phyloP scores from a whole-genome alignment of 2,888 invertebrate genomes.

The Gryllus longicercus region DNA sequence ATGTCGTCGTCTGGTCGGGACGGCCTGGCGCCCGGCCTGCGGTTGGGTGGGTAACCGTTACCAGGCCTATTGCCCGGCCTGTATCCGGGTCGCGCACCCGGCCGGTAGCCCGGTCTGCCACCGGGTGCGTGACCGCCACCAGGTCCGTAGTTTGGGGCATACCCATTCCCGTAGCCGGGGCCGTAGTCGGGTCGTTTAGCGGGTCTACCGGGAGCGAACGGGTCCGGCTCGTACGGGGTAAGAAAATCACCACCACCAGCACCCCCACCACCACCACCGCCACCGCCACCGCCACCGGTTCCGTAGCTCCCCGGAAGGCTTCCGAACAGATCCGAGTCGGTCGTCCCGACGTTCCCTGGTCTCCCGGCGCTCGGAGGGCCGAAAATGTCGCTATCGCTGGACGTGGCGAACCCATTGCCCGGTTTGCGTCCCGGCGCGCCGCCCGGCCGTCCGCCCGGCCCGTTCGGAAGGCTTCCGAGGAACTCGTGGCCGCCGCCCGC shows the following conservation, averaged over 20 bases:
- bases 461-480: constrained; percentile 17
- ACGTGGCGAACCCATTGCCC: constrained; percentile 17
- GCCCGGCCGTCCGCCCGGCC: constrained; percentile 18
- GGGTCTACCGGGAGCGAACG: neutral
- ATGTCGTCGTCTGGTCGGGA: neutral
- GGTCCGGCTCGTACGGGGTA: neutral
- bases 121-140: neutral
- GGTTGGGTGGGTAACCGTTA: neutral
- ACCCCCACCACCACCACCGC: too few relatives aligned
- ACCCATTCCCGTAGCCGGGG: neutral
- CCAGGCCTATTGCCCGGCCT: neutral
- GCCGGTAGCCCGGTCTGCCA: constrained; percentile 41
- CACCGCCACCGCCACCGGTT: constrained; percentile 39
- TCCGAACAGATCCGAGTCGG: constrained; percentile 11
- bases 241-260: constrained; percentile 41
- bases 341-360: neutral
- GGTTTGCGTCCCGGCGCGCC: constrained; percentile 20
- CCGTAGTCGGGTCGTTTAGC: neutral
- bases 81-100: constrained; percentile 44
- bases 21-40: constrained; percentile 39
- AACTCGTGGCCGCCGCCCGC: neutral
- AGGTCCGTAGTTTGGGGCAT: neutral
- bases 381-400: neutral
- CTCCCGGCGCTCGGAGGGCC: constrained; percentile 23
- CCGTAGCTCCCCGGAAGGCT: constrained; percentile 12